Percentiles rank a stretch among this genome's conserved stretches.
Conservation (phyloP, 2,888 invertebrate species). For the Lordiphosa fenestrarum region DNA sequence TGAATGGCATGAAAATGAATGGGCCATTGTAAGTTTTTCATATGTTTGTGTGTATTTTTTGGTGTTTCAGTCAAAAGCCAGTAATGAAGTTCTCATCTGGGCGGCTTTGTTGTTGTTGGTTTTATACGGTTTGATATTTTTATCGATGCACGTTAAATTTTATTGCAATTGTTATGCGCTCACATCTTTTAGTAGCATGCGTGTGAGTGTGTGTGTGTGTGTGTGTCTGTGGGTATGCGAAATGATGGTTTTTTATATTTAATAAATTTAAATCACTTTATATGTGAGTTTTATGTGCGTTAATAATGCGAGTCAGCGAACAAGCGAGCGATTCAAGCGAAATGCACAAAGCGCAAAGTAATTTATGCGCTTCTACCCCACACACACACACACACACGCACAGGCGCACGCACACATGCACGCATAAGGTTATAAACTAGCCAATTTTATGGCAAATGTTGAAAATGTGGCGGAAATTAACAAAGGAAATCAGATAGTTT, state of each 20-base stretch:
- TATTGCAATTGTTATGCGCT: slow-evolving; percentile 73
- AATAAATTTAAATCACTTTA: slow-evolving; percentile 74
- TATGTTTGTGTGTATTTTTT: slow-evolving; percentile 11
- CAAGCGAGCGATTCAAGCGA: no score
- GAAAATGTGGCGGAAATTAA: no score
- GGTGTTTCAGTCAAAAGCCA: slow-evolving; percentile 57
- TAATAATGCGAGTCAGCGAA: slow-evolving; percentile 56
- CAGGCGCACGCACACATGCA: no score
- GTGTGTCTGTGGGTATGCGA: slow-evolving; percentile 25
- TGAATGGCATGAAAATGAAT: slow-evolving; percentile 53
- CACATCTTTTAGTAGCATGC: slow-evolving; percentile 52
- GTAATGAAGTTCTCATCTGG: slow-evolving; percentile 65
- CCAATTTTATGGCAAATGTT: no score
- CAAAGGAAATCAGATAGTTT: no score
- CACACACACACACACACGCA: no score
- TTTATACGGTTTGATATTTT: slow-evolving; percentile 66
- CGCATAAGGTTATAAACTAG: no score
- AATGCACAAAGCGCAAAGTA: no score
- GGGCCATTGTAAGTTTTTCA: slow-evolving; percentile 48
- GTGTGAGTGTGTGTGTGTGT: slow-evolving; percentile 8
- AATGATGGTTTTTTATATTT: slow-evolving; percentile 59
- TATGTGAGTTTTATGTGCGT: slow-evolving; percentile 73
- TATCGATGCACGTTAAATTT: slow-evolving; percentile 74
- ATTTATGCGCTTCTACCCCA: no score
- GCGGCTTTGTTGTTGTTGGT: slow-evolving; percentile 41